phyloP scores from a whole-genome alignment of 2,888 invertebrate species.

The Rutpela maculata region DNA sequence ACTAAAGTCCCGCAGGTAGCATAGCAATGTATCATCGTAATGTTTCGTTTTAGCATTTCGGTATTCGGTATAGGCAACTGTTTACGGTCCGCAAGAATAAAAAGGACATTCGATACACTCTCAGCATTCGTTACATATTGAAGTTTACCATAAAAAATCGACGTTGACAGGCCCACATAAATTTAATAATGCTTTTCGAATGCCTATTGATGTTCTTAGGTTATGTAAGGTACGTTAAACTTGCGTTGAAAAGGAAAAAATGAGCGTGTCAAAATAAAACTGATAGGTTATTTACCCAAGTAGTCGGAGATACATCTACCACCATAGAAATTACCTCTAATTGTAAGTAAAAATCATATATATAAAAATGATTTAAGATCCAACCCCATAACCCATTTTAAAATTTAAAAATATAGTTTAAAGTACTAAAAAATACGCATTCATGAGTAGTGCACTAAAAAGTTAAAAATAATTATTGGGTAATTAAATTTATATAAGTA shows the following conservation, averaged over 20 bases:
- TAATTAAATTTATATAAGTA: too few relatives aligned
- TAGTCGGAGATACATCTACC: too few relatives aligned
- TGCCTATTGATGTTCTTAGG: conserved; percentile 5
- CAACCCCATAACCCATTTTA: too few relatives aligned
- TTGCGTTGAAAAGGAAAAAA: background rate
- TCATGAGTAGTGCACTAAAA: too few relatives aligned
- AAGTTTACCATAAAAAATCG: conserved; percentile 19
- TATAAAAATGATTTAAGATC: too few relatives aligned
- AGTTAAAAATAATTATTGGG: too few relatives aligned
- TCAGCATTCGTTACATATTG: conserved; percentile 17
- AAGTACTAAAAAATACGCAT: too few relatives aligned
- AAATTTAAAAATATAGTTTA: too few relatives aligned
- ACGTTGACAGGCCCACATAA: conserved; percentile 27
- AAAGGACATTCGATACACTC: conserved; percentile 13
- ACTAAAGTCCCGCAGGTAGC: conserved; percentile 52
- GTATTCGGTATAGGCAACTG: background rate
- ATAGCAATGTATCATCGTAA: conserved; percentile 50
- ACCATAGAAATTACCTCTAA: too few relatives aligned
- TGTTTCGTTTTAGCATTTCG: conserved; percentile 34
- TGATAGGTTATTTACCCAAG: background rate
- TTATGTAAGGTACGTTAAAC: background rate
- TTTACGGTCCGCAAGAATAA: background rate
- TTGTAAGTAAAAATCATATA: too few relatives aligned
- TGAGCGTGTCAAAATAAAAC: background rate
- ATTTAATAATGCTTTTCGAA: conserved; percentile 9